Conservation (phyloP, 1,140 invertebrate genomes). For the Propsilocerus akamusi region DNA sequence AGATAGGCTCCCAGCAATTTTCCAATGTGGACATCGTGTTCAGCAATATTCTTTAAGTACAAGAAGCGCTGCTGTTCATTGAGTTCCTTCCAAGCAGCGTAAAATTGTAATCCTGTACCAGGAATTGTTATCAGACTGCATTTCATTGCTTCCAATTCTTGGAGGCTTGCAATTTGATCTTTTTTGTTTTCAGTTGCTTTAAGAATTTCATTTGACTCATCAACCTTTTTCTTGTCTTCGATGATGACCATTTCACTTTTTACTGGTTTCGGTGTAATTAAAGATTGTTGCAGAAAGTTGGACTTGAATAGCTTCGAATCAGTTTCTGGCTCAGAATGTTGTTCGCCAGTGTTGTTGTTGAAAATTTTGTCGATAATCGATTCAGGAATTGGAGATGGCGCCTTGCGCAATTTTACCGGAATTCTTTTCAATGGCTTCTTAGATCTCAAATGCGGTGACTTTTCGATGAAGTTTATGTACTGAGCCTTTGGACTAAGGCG, state of each 20-base stretch:
- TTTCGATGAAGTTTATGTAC: background rate
- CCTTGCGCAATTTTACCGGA: background rate
- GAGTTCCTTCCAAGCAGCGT: background rate
- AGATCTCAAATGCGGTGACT: background rate
- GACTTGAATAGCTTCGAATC: background rate
- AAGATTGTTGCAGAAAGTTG: background rate
- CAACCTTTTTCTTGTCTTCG: background rate
- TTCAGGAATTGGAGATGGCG: background rate
- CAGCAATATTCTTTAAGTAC: background rate
- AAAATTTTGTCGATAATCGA: background rate
- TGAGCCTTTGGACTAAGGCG: background rate
- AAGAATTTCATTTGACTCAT: background rate
- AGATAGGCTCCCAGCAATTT: background rate
- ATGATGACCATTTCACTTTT: background rate
- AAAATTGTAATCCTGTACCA: background rate
- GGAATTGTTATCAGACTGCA: background rate
- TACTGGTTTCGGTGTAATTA: background rate
- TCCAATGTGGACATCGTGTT: background rate
- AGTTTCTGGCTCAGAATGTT: background rate
- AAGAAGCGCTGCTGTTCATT: background rate
- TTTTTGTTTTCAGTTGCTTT: background rate
- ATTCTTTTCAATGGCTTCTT: background rate
- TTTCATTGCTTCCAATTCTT: background rate
- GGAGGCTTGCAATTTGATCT: background rate
- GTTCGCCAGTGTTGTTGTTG: background rate